phyloP scores from a whole-genome alignment of 2,888 invertebrate genomes.

The Xestia xanthographa region DNA sequence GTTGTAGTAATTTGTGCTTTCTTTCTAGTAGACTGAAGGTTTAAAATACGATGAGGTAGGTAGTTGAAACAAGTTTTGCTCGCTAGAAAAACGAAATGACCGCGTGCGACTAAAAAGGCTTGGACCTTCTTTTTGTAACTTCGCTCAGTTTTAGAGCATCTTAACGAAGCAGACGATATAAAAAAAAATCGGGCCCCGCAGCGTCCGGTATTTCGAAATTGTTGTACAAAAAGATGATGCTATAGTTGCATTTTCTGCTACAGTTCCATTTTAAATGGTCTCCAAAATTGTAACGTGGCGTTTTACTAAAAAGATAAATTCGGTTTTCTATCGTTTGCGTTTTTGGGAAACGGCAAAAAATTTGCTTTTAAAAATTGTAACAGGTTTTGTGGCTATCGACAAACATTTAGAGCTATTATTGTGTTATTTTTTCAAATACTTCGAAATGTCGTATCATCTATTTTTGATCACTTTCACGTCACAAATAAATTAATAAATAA shows the following conservation, averaged over 20 bases:
- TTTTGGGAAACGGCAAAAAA: slow-evolving; percentile 1
- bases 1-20: slow-evolving; percentile 25
- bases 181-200: slow-evolving; percentile 52
- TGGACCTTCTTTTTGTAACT: slow-evolving; percentile 59
- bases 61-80: slow-evolving; percentile 52
- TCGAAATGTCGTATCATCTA: background rate
- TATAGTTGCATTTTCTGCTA: slow-evolving; percentile 42
- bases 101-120: slow-evolving; percentile 59
- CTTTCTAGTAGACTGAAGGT: slow-evolving; percentile 10
- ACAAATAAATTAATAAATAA: no score
- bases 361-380: background rate
- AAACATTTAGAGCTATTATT: background rate
- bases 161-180: slow-evolving; percentile 70
- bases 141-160: slow-evolving; percentile 69
- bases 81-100: slow-evolving; percentile 60
- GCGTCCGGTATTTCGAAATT: slow-evolving; percentile 48
- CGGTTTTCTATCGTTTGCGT: background rate
- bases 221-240: slow-evolving; percentile 42
- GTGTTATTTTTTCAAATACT: background rate
- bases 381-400: background rate
- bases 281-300: slow-evolving; percentile 17
- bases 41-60: slow-evolving; percentile 47
- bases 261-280: slow-evolving; percentile 49
- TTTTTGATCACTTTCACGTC: no score
- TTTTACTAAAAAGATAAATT: slow-evolving; percentile 23